phyloP scores from a whole-genome alignment of 2,888 invertebrate genomes.

The Allophyes oxyacanthae region DNA sequence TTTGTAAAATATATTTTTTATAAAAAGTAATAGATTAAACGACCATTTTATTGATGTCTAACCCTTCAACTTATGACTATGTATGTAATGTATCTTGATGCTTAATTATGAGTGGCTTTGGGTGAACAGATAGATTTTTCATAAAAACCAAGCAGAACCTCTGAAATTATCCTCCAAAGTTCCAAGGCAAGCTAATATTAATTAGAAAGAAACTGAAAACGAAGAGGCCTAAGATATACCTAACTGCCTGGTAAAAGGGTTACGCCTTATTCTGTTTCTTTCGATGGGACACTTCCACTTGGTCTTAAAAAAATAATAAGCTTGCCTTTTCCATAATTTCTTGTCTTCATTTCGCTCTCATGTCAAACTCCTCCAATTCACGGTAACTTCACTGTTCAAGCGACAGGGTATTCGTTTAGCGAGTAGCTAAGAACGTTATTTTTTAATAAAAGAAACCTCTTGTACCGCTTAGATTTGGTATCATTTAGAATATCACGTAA shows the following conservation, averaged over 20 bases:
- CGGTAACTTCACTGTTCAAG: conserved; percentile 55
- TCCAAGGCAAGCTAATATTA: conserved; percentile 3
- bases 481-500: conserved; percentile 30
- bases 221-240: not conserved
- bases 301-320: not conserved
- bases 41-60: conserved; percentile 42
- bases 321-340: not conserved
- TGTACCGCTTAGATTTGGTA: conserved; percentile 40
- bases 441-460: conserved; percentile 33
- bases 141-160: not conserved
- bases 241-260: too few relatives aligned
- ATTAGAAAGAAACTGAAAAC: not conserved
- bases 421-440: conserved; percentile 57
- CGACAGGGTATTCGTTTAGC: conserved; percentile 73
- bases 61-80: conserved; percentile 29
- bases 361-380: conserved; percentile 17
- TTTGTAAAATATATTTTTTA: conserved; percentile 49
- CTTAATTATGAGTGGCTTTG: conserved; percentile 27
- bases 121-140: conserved; percentile 15
- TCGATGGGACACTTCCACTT: conserved; percentile 30
- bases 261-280: conserved; percentile 1
- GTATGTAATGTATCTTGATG: conserved; percentile 14
- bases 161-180: conserved; percentile 4
- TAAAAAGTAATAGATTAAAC: conserved; percentile 34
- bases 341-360: conserved; percentile 2